phyloP scores from a whole-genome alignment of 2,113 vertebrate genomes.

The Malurus alboscapulatus region DNA sequence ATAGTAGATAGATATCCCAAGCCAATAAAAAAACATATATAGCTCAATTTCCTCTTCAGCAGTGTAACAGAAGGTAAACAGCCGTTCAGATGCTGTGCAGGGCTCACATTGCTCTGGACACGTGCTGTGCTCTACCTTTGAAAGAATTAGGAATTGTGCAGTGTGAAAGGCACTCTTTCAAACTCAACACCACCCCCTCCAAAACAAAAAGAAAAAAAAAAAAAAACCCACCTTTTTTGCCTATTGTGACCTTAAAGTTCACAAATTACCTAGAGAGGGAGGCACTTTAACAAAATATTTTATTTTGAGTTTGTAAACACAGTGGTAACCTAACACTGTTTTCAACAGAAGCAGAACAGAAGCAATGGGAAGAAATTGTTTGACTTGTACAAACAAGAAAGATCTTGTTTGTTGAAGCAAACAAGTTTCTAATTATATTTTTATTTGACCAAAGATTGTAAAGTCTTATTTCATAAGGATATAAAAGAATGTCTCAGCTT shows the following conservation, averaged over 20 bases:
- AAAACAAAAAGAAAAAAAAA: neutral
- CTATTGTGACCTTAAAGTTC: neutral
- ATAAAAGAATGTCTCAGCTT: neutral
- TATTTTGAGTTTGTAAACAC: neutral
- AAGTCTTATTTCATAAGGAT: neutral
- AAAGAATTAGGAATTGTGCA: neutral
- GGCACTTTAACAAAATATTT: neutral
- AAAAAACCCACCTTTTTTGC: neutral
- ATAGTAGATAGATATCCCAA: slow-evolving; percentile 49
- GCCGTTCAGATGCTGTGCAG: neutral
- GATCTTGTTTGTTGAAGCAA: neutral
- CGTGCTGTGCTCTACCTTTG: neutral
- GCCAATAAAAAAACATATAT: slow-evolving; percentile 55
- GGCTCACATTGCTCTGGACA: neutral
- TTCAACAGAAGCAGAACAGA: slow-evolving; percentile 5
- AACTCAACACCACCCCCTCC: neutral
- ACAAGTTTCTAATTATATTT: neutral
- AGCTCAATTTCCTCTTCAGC: slow-evolving; percentile 49
- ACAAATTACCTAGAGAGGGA: accelerated
- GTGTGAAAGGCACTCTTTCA: neutral
- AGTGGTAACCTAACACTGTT: neutral
- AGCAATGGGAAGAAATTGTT: neutral
- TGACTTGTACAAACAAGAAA: neutral
- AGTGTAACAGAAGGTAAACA: slow-evolving; percentile 44
- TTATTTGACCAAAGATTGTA: neutral